phyloP scores from a whole-genome alignment of 2,113 vertebrate genomes.

The Bufo bufo region DNA sequence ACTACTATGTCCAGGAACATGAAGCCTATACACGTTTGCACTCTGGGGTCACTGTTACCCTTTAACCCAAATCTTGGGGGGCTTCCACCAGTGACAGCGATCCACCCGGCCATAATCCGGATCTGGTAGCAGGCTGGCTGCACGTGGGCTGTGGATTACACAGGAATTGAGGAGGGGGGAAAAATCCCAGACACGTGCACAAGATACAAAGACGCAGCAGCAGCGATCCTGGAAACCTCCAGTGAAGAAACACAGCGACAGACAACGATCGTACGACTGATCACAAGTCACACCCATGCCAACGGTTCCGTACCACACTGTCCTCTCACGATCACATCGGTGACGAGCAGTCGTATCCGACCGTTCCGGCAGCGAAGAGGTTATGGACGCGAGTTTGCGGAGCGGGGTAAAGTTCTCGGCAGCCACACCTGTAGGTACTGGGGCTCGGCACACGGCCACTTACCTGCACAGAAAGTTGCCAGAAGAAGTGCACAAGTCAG shows the following conservation, averaged over 20 bases:
- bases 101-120: neutral
- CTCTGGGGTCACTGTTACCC: too few relatives aligned
- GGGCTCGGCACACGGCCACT: constrained; percentile 42
- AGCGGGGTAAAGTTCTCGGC: neutral
- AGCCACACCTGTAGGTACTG: neutral
- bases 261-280: too few relatives aligned
- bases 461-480: constrained; percentile 85
- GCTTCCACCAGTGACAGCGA: neutral
- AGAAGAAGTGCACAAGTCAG: constrained; percentile 80
- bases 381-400: neutral
- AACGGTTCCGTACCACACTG: too few relatives aligned
- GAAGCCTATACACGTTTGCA: too few relatives aligned
- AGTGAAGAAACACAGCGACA: too few relatives aligned
- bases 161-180: neutral
- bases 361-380: too few relatives aligned
- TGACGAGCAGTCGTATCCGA: too few relatives aligned
- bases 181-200: constrained; percentile 32
- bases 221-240: neutral
- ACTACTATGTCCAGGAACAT: too few relatives aligned
- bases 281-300: too few relatives aligned
- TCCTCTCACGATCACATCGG: too few relatives aligned
- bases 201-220: neutral
- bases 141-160: constrained; percentile 40
- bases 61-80: too few relatives aligned
- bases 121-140: neutral